Conservation (phyloP, 2,113 vertebrate species). For the Orcinus orca region DNA sequence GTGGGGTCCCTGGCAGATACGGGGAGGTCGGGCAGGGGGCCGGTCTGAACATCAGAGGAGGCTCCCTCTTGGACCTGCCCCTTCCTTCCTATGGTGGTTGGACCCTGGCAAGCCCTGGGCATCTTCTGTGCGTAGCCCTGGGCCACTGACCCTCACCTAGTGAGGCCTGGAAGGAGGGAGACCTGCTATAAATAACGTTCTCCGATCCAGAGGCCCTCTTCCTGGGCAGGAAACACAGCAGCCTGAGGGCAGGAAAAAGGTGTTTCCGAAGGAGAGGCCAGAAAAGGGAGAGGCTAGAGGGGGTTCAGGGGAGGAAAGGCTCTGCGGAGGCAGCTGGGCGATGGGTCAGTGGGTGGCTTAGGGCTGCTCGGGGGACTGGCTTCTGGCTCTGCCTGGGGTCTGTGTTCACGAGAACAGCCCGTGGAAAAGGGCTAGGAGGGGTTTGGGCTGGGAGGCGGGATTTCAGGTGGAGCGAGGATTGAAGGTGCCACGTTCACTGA, state of each 20-base stretch:
- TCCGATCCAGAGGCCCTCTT: slow-evolving; percentile 18
- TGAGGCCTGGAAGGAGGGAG: background rate
- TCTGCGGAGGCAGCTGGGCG: background rate
- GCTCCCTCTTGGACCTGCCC: background rate
- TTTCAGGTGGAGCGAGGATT: background rate
- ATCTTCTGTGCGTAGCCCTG: background rate
- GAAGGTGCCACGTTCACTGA: background rate
- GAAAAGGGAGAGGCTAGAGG: background rate
- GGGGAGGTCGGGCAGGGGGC: background rate
- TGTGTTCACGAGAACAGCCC: background rate
- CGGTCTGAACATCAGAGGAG: background rate
- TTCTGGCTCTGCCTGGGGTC: background rate
- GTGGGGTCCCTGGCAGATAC: background rate
- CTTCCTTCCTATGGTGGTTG: background rate
- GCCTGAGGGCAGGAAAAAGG: slow-evolving; percentile 65
- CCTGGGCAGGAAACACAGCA: slow-evolving; percentile 27
- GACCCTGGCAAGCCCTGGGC: background rate
- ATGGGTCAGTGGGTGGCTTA: fast-evolving
- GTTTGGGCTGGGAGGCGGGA: background rate
- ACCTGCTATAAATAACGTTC: slow-evolving; percentile 38
- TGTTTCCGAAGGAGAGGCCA: slow-evolving; percentile 63
- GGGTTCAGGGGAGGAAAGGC: background rate
- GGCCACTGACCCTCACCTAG: background rate
- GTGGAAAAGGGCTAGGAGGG: background rate
- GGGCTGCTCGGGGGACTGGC: background rate